Conservation (phyloP, 2,113 vertebrate species). For the Henicopernis longicauda region DNA sequence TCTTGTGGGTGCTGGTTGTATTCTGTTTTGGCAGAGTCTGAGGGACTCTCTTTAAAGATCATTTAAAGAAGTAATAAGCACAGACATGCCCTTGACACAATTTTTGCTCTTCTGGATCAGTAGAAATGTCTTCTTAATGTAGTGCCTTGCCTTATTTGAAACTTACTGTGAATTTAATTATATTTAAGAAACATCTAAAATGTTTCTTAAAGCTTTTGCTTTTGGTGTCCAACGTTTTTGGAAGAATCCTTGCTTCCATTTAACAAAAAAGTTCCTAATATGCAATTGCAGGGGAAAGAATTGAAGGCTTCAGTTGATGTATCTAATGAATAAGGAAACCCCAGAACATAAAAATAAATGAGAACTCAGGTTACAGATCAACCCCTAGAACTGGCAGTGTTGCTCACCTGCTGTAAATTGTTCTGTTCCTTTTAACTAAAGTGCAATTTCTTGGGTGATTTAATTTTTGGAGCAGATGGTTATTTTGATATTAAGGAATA, state of each 20-base stretch:
- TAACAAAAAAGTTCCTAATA: not conserved
- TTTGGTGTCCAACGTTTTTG: not conserved
- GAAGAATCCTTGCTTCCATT: not conserved
- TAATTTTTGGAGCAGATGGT: not conserved
- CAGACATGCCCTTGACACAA: not conserved
- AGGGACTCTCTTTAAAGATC: not conserved
- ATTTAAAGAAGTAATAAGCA: not conserved
- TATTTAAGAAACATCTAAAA: not conserved
- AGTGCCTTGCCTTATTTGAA: not conserved
- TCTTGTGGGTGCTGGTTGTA: not conserved
- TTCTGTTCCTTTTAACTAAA: not conserved
- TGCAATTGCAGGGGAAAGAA: not conserved
- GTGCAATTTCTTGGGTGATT: not conserved
- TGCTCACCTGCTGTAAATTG: not conserved
- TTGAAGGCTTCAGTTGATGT: not conserved
- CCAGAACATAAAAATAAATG: not conserved
- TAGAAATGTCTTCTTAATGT: not conserved
- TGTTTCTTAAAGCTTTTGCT: not conserved
- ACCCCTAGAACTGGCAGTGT: not conserved
- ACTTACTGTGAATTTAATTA: not conserved
- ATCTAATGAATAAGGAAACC: not conserved
- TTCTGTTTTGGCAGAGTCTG: not conserved
- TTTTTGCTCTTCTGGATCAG: not conserved
- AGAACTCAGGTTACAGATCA: not conserved
- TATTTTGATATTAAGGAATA: not conserved